Conservation (phyloP, 2,113 vertebrate species). For the Ancistrus triradiatus region DNA sequence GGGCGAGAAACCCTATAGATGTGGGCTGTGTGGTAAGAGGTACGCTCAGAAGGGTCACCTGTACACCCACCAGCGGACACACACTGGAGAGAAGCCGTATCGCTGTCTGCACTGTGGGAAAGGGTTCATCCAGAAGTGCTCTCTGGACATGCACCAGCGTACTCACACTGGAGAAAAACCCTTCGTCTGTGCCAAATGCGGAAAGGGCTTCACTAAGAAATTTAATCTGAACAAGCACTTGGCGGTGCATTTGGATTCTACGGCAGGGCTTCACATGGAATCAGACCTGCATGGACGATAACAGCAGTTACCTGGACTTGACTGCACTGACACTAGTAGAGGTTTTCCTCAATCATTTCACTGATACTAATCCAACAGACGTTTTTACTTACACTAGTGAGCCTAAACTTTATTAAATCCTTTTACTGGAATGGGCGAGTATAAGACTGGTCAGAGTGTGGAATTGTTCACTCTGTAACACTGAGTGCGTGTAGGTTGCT, state of each 20-base stretch:
- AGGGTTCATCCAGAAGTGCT: slow-evolving; percentile 75
- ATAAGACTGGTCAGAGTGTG: no score
- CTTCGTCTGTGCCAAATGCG: slow-evolving; percentile 65
- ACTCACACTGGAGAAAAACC: slow-evolving; percentile 74
- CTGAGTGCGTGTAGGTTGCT: no score
- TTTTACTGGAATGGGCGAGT: no score
- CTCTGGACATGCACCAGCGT: slow-evolving; percentile 71
- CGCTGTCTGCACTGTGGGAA: slow-evolving; percentile 67
- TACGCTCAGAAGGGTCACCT: slow-evolving; percentile 71
- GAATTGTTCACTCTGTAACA: no score
- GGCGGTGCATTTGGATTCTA: slow-evolving; percentile 55
- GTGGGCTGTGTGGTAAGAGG: slow-evolving; percentile 66
- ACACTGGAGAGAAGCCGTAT: slow-evolving; percentile 72
- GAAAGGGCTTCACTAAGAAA: slow-evolving; percentile 72
- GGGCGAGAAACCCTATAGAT: slow-evolving; percentile 69
- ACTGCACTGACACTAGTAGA: not conserved
- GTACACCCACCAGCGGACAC: slow-evolving; percentile 72
- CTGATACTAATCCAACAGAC: no score
- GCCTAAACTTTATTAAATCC: no score
- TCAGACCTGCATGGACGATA: slow-evolving; percentile 12
- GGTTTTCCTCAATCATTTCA: no score
- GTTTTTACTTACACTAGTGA: no score
- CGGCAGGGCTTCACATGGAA: slow-evolving; percentile 43
- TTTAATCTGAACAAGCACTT: slow-evolving; percentile 72
- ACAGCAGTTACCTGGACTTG: slow-evolving; percentile 36